Evolutionary conservation across 2,888 invertebrate genomes (phyloP).

Genomic region (Rhopalosiphum nymphaeae): DNA sequence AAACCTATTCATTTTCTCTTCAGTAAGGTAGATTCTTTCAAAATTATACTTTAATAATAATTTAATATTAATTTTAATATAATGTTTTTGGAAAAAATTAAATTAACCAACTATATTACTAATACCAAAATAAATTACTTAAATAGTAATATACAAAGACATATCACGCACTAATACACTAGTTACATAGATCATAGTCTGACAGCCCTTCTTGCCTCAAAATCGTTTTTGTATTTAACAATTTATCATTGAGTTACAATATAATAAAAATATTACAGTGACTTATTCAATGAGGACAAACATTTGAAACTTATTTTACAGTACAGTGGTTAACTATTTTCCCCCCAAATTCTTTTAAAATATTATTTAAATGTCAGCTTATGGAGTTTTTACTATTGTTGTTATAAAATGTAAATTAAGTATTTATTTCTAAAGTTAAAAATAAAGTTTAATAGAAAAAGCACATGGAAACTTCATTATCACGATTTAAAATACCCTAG

Average conservation of each 20-base stretch:
- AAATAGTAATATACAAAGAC: background rate
- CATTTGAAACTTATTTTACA: background rate
- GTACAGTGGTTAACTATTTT: background rate
- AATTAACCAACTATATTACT: background rate
- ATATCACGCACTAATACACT: background rate
- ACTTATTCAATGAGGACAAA: background rate
- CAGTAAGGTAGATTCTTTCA: background rate
- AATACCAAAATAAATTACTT: background rate
- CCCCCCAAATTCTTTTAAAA: no score
- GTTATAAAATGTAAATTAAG: conserved; percentile 18
- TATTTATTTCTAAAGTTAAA: conserved; percentile 17
- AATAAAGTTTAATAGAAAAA: conserved; percentile 23
- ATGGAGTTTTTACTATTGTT: background rate
- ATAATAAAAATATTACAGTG: background rate
- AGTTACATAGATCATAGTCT: background rate
- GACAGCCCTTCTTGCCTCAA: background rate
- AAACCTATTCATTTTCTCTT: background rate
- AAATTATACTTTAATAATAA: background rate
- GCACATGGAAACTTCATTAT: conserved; percentile 18
- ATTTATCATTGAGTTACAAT: background rate
- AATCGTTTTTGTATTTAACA: background rate
- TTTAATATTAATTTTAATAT: no score
- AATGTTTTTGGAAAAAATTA: background rate
- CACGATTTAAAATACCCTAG: conserved; percentile 15
- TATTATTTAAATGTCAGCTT: background rate